Evolutionary conservation across 2,113 vertebrate genomes (phyloP), one percentile per base, ranked within the genome.

Genomic region (Willisornis vidua): DNA sequence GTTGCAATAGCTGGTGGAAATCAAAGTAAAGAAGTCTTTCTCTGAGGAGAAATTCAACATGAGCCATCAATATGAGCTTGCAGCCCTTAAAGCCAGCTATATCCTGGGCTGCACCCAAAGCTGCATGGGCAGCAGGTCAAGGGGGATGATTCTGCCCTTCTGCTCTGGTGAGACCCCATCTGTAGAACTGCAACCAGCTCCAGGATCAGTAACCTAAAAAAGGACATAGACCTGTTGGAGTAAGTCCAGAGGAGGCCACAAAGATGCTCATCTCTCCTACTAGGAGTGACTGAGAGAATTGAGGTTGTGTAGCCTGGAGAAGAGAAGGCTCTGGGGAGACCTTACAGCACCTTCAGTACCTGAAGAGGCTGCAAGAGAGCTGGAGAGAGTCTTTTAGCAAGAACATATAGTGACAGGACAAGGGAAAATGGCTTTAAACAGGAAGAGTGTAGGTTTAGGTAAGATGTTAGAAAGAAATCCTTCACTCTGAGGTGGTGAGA

Each of bases 11-110:
- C 46, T 84, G 59, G 57, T 81, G 54, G 62, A 84, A 92, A 94
- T 78, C 31, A 74, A 82, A 93, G 57, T 18, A 67, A 76, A 67
- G 71, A 70, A 51, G 3, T 39, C 15, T 75, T 89, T 91, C 8
- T 63, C 41, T 37, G 63, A 43, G 17, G 25, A 90, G 71, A 55
- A 54, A 15, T 41, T 70, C 12, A 35, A 3, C 20, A 14, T 31
- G 22, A 62, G 71, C 41, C 0, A 0, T 14, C 10, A 51, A 7
- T 1, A 0, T 31, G 29, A 0, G 0, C 48, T 62, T 0, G 0
- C 20, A 26, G 41, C 48, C 0, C 1, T 43, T 57, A 55, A 70
- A 31, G 9, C n/a, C 11, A 23, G 0, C 6, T 62, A 16, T 12
- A 15, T 55, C 19, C 6, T 62, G 16, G 46, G 19, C 39, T 41